These are phyloP conservation scores for Ciconia nigra DNA, from an alignment of 2,797 vertebrate species.

Conservation along the genomic window DNA sequence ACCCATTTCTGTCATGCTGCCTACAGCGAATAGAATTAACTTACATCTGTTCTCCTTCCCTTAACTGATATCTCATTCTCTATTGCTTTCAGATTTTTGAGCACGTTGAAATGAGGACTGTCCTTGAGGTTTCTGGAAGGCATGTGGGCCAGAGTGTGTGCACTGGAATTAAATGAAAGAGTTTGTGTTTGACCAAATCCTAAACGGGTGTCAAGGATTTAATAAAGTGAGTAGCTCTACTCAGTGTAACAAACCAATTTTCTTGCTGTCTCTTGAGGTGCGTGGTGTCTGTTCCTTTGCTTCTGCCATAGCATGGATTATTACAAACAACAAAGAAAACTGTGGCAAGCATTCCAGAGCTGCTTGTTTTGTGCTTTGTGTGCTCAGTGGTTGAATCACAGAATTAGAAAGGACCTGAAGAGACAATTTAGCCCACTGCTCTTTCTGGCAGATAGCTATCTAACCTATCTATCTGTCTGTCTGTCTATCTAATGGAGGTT, in stretches of 20 bases:
- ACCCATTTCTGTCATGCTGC: slow-evolving; percentile 31
- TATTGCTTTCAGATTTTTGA: neutral
- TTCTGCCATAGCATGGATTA: neutral
- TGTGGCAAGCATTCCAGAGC: neutral
- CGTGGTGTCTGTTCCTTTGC: neutral
- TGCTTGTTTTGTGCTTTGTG: neutral
- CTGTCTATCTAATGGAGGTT: neutral
- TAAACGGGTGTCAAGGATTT: neutral
- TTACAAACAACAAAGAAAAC: neutral
- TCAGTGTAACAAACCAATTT: neutral
- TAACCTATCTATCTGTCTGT: neutral
- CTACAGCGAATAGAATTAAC: neutral
- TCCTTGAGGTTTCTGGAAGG: neutral
- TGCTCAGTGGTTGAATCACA: neutral
- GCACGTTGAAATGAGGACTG: neutral
- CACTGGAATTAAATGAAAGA: neutral
- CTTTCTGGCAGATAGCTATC: neutral
- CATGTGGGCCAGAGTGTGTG: neutral
- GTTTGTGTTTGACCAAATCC: neutral
- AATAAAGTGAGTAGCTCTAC: neutral
- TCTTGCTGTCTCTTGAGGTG: neutral
- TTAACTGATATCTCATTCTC: neutral
- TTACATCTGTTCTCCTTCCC: neutral
- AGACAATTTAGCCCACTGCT: neutral
- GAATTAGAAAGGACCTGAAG: neutral